Conservation (phyloP, 2,797 vertebrate genomes). For the Oreortyx pictus region DNA sequence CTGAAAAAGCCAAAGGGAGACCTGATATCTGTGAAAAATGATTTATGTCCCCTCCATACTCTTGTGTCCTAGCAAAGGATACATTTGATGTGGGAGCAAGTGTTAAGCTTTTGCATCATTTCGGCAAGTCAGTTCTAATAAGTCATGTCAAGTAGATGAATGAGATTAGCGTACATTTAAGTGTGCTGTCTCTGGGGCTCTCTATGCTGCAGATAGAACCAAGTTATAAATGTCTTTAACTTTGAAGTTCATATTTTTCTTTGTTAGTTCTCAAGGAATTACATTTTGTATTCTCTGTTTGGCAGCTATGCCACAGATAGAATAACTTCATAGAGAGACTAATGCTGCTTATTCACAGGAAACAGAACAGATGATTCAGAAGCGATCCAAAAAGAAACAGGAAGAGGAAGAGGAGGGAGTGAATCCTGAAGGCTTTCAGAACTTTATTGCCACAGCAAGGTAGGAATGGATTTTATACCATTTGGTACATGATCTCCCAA, state of each 20-base stretch:
- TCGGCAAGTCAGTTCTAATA: not conserved
- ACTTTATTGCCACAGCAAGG: slow-evolving; percentile 91
- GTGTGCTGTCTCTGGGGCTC: not conserved
- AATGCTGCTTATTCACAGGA: slow-evolving; percentile 82
- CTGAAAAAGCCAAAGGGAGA: not conserved
- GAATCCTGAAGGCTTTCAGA: slow-evolving; percentile 86
- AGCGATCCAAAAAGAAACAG: slow-evolving; percentile 79
- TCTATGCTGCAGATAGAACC: not conserved
- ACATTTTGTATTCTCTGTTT: not conserved
- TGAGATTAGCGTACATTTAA: not conserved
- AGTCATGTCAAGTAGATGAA: not conserved
- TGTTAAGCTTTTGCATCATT: not conserved
- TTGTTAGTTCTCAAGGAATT: not conserved
- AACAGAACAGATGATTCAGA: slow-evolving; percentile 88
- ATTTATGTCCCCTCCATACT: not conserved
- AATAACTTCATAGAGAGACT: not conserved
- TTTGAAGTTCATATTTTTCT: not conserved
- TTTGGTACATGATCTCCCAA: not conserved
- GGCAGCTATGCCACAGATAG: not conserved
- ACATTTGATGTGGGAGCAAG: not conserved
- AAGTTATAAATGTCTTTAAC: not conserved
- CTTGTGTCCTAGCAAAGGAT: not conserved
- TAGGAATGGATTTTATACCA: slow-evolving; percentile 69
- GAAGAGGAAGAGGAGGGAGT: slow-evolving; percentile 84
- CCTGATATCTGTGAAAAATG: not conserved